Base-by-base conservation (phyloP, 53 echinoderm and acorn worm genomes). In the Stichopus horrens region DNA sequence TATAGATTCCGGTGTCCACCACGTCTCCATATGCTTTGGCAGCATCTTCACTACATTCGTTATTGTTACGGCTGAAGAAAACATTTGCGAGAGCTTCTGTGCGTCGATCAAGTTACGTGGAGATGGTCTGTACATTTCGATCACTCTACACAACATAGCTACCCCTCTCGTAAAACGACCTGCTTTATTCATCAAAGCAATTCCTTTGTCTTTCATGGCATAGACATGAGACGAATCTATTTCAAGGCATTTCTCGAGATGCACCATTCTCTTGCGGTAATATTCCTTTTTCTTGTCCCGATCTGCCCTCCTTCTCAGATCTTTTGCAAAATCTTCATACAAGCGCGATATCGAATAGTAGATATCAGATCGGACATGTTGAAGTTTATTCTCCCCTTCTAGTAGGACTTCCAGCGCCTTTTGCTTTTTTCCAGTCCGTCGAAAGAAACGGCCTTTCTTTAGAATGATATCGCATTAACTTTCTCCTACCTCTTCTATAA, bases 171-270 rank as follows among this genome's bases (percentile, higher is more conserved):
- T 14, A 21, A 52, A 9, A 6, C 57, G 55, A 20, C 57, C 5
- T 52, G 22, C n/a, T 52, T 79, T 79, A 21, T 16, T 56, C 55
- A 55, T 56, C 55, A 55, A 55, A 7, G 80, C 55, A 20, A 79
- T 16, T 56, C 55, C 80, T 79, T 79, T 79, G 11, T 57, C 55
- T 56, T 54, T 19, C 13, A 55, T 79, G n/a, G 55, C 56, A 5
- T 5, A 18, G 21, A 56, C 7, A 14, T 79, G 57, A 79, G 80
- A 6, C 20, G 55, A 56, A 21, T 79, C 80, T 14, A 79, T 20
- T 55, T 14, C 56, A 57, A 79, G 80, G 13, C 80, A 79, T 79
- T 79, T 55, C 20, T 79, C 80, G 18, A 79, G 51, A 55, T 79
- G 56, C 55, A 5, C 14, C 55, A 52, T 79, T 79, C 54, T 54